phyloP scores from a whole-genome alignment of 2,888 invertebrate species.

The Ennomos quercinarius region DNA sequence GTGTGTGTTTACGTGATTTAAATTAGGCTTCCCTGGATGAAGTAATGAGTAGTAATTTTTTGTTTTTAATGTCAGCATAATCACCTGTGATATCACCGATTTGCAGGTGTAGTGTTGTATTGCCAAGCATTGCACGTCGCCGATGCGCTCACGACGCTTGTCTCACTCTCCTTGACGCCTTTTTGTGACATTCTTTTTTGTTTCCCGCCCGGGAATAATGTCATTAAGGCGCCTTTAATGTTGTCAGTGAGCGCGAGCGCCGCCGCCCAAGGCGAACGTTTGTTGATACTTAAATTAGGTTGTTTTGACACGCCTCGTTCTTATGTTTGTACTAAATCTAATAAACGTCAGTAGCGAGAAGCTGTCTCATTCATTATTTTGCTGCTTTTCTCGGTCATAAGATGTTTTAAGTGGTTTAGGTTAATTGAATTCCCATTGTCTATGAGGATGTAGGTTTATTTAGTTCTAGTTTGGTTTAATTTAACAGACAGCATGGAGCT shows the following conservation, averaged over 20 bases:
- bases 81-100: neutral
- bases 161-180: slow-evolving; percentile 76
- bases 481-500: slow-evolving; percentile 9
- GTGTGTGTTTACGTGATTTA: no score
- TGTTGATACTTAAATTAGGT: slow-evolving; percentile 86
- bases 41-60: no score
- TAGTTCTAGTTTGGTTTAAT: slow-evolving; percentile 8
- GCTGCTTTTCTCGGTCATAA: slow-evolving; percentile 52
- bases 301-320: slow-evolving; percentile 85
- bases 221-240: slow-evolving; percentile 85
- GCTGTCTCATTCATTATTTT: slow-evolving; percentile 73
- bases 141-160: slow-evolving; percentile 45
- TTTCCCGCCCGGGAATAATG: slow-evolving; percentile 82
- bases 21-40: no score
- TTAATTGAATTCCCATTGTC: slow-evolving; percentile 49
- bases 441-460: slow-evolving; percentile 15
- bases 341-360: slow-evolving; percentile 78
- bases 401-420: slow-evolving; percentile 56
- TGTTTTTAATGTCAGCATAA: no score
- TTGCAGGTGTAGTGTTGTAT: neutral
- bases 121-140: no score
- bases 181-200: slow-evolving; percentile 78
- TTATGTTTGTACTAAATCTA: slow-evolving; percentile 84
- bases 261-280: slow-evolving; percentile 83
- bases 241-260: slow-evolving; percentile 79